Base-by-base conservation (phyloP, 2,888 invertebrate genomes). In the Pherbina coryleti region DNA sequence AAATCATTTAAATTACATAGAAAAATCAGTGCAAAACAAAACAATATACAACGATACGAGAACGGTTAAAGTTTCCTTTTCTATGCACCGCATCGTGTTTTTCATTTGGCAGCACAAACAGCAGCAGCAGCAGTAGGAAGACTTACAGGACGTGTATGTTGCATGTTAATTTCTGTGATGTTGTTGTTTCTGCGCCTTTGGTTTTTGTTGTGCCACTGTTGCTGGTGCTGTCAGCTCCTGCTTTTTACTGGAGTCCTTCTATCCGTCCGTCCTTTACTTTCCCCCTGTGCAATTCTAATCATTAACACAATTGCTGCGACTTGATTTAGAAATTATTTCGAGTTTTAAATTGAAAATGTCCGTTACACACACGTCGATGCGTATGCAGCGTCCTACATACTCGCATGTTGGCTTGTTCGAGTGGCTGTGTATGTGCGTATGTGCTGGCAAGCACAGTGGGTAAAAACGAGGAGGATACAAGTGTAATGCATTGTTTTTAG, bases 301-400 rank as follows among this genome's bases (percentile, higher is more conserved):
- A 88, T 88, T 88, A 87, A 85, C 87, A 86, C 84, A 84, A 85
- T 84, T 83, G 44, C 44, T 44, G 82, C 82, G 81, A 82, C 81
- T 80, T 82, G 81, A 83, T 84, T 84, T 84, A 82, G 82, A 83
- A 85, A 85, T 84, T 82, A 83, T 83, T 84, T 67, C 31, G 66
- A 28, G 37, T 67, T 75, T 75, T 83, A 86, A 88, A 88, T 87
- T 87, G 86, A 86, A 87, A 87, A 86, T 86, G 87, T 86, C 87
- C 86, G 85, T 86, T 84, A 84, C 85, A 86, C 83, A 84, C 84
- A 84, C 82, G 80, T 80, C 77, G 70, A 67, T 77, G 76, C 49
- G 57, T 76, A 44, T 37, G 31, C 49, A 60, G 37, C 66, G 37
- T 19, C 67, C 25, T 19, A 34, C 49, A 17, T 53, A n/a, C 37